These are phyloP conservation scores for Melanaphis sacchari DNA, from an alignment of 1,140 invertebrate genomes.

Conservation along the genomic window DNA sequence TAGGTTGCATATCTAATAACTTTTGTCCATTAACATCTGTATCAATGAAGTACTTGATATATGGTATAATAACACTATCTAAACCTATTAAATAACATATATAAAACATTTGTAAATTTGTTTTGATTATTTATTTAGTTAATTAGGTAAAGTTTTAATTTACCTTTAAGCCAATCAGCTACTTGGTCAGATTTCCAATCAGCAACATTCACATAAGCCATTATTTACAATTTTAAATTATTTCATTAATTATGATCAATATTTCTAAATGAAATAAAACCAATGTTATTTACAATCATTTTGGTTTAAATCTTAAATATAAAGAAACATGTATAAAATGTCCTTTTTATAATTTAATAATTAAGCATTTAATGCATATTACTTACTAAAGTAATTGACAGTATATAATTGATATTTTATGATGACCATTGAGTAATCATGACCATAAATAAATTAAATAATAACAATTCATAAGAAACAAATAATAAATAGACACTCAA, in stretches of 20 bases:
- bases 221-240: conserved; percentile 62
- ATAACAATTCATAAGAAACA: background rate
- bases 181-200: conserved; percentile 95
- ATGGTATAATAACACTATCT: conserved; percentile 80
- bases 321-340: background rate
- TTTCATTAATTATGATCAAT: background rate
- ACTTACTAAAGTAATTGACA: background rate
- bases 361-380: background rate
- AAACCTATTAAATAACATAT: conserved; percentile 70
- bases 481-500: background rate
- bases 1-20: conserved; percentile 80
- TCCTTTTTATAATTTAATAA: background rate
- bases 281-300: background rate
- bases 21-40: conserved; percentile 83
- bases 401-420: background rate
- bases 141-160: conserved; percentile 45
- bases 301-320: background rate
- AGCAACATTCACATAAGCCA: conserved; percentile 88
- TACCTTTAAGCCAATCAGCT: conserved; percentile 91
- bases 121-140: background rate
- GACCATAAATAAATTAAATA: background rate
- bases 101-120: conserved; percentile 23
- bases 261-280: background rate
- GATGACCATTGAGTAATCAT: background rate
- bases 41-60: conserved; percentile 81